A percentile compares a stretch with the other conserved stretches of the same genome.
phyloP scores from a whole-genome alignment of 2,797 vertebrate genomes.

The Microctenopoma steveboyesi region DNA sequence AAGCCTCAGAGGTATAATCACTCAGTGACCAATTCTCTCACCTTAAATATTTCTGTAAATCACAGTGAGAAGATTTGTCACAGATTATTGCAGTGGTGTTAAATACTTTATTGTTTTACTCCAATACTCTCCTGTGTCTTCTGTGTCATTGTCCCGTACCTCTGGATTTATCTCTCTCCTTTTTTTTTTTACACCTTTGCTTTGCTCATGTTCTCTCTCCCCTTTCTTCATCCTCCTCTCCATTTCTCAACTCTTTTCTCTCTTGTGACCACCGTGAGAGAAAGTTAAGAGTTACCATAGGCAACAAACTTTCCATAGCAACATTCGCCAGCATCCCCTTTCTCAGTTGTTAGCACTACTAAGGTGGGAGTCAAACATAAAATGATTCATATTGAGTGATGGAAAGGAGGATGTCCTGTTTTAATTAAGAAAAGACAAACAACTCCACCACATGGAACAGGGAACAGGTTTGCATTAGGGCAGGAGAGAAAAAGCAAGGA shows the following conservation, averaged over 20 bases:
- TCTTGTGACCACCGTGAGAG: not conserved
- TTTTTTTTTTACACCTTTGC: slow-evolving; percentile 1
- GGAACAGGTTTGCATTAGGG: not conserved
- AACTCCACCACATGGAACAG: not conserved
- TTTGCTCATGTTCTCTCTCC: not conserved
- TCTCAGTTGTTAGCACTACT: not conserved
- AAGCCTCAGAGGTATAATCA: slow-evolving; percentile 21
- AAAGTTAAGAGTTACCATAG: slow-evolving; percentile 10
- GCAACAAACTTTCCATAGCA: slow-evolving; percentile 9
- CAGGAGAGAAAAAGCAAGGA: not conserved
- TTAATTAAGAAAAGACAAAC: slow-evolving; percentile 3
- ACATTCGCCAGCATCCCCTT: not conserved
- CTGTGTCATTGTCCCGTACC: not conserved
- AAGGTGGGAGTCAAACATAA: not conserved
- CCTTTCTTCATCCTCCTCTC: not conserved
- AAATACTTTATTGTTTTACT: not conserved
- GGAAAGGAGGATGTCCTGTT: slow-evolving; percentile 11
- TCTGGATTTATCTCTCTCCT: not conserved
- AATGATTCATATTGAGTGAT: not conserved
- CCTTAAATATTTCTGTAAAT: not conserved
- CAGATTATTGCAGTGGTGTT: not conserved
- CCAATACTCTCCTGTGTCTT: not conserved
- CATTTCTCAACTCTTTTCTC: slow-evolving; percentile 17
- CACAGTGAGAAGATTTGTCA: slow-evolving; percentile 3
- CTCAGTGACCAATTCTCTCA: slow-evolving; percentile 19